Percentiles rank a stretch among this genome's conserved stretches.
Evolutionary conservation across 2,797 vertebrate genomes (phyloP).

Genomic region (Liparis tanakae): DNA sequence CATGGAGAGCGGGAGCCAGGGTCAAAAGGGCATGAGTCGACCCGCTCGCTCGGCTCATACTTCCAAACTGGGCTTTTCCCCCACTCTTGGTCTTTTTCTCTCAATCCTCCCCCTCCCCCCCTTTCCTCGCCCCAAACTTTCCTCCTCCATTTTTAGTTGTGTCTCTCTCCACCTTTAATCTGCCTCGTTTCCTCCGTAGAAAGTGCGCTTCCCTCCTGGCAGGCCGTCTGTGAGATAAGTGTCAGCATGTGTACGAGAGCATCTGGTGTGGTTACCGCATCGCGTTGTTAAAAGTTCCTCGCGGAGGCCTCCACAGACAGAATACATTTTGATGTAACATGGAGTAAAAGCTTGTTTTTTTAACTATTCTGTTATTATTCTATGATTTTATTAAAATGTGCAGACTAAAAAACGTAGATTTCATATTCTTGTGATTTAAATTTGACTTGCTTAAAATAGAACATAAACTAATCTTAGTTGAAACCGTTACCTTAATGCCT

Average conservation of each 20-base stretch:
- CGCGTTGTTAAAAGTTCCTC: conserved; percentile 2
- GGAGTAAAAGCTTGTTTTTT: neutral
- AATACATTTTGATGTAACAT: neutral
- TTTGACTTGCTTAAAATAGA: neutral
- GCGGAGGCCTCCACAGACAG: neutral
- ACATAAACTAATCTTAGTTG: neutral
- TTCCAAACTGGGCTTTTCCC: conserved; percentile 45
- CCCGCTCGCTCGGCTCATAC: conserved; percentile 35
- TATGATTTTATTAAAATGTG: neutral
- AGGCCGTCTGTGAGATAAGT: conserved; percentile 49
- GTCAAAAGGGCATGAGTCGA: conserved; percentile 60
- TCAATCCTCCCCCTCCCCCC: neutral
- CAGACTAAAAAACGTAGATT: neutral
- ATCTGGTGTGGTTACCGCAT: conserved; percentile 26
- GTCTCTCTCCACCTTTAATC: conserved; percentile 2
- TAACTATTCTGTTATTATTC: neutral
- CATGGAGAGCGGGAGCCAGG: conserved; percentile 45
- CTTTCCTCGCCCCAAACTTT: conserved; percentile 1
- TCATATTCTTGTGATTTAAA: neutral
- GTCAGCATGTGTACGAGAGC: conserved; percentile 50
- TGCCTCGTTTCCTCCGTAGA: conserved; percentile 1
- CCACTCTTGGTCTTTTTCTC: conserved; percentile 11
- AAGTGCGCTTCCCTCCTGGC: conserved; percentile 51
- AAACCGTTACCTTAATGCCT: no score
- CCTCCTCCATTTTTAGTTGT: neutral